phyloP scores from a whole-genome alignment of 1,140 invertebrate species.

The Dendrolimus kikuchii region DNA sequence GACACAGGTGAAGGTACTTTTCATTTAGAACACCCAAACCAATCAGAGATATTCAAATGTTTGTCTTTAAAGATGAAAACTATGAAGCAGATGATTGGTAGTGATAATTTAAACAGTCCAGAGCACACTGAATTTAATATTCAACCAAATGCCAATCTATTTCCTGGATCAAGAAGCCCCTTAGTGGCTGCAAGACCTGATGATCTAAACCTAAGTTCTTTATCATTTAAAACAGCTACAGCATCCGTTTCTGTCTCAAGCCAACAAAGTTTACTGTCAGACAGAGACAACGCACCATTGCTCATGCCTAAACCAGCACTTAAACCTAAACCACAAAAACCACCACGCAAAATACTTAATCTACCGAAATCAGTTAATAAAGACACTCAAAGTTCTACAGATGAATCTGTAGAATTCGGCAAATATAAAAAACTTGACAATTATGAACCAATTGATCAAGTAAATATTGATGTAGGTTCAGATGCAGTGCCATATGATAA shows the following conservation, averaged over 20 bases:
- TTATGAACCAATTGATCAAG: slow-evolving; percentile 66
- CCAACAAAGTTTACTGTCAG: slow-evolving; percentile 48
- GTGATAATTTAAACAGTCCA: slow-evolving; percentile 76
- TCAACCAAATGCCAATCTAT: slow-evolving; percentile 80
- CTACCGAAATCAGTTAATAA: slow-evolving; percentile 56
- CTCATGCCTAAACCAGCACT: slow-evolving; percentile 64
- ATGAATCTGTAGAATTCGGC: slow-evolving; percentile 59
- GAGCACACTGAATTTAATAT: slow-evolving; percentile 83
- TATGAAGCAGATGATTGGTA: slow-evolving; percentile 85
- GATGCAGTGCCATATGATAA: slow-evolving; percentile 76
- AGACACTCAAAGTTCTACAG: slow-evolving; percentile 54
- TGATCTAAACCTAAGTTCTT: slow-evolving; percentile 61
- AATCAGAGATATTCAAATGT: slow-evolving; percentile 85
- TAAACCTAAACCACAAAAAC: slow-evolving; percentile 78
- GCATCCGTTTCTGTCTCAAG: slow-evolving; percentile 37
- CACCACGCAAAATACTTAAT: slow-evolving; percentile 75
- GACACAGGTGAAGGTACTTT: slow-evolving; percentile 89
- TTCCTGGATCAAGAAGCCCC: slow-evolving; percentile 83
- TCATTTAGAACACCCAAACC: slow-evolving; percentile 83
- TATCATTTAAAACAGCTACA: slow-evolving; percentile 59
- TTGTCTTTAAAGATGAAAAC: slow-evolving; percentile 86
- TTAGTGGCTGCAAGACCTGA: slow-evolving; percentile 74
- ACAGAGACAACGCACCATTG: slow-evolving; percentile 58
- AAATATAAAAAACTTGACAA: slow-evolving; percentile 64
- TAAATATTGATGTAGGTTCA: slow-evolving; percentile 39